These are phyloP conservation scores for Lampropteryx suffumata DNA, from an alignment of 2,888 invertebrate species.

Conservation along the genomic window DNA sequence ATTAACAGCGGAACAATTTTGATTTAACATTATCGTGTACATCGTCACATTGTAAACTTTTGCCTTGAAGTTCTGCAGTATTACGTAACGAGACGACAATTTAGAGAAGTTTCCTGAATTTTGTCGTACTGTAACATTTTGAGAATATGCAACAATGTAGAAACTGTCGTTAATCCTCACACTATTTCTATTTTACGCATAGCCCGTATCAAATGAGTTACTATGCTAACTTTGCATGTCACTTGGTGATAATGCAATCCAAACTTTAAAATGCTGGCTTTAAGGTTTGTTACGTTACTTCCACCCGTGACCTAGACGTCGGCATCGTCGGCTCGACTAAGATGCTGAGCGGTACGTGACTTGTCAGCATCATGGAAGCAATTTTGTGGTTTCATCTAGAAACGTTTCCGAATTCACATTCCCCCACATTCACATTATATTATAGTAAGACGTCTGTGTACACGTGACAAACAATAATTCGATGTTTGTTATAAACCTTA, in stretches of 20 bases:
- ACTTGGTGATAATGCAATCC: background rate
- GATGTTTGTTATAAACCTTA: no score
- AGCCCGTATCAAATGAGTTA: background rate
- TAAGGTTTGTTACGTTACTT: constrained; percentile 2
- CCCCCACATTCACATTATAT: background rate
- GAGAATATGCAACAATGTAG: no score
- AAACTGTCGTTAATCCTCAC: no score
- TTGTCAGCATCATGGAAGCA: constrained; percentile 32
- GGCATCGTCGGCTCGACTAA: constrained; percentile 10
- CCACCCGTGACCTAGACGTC: no score
- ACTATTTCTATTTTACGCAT: background rate
- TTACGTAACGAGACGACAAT: no score
- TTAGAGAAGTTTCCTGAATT: no score
- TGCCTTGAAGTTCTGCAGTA: no score
- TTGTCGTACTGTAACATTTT: no score
- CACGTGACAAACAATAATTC: background rate
- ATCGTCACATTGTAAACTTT: no score
- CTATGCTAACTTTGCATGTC: no score
- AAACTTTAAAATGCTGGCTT: constrained; percentile 3
- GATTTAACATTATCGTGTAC: no score
- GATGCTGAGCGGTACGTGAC: constrained; percentile 31
- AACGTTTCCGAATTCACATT: constrained; percentile 23
- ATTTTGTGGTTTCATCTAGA: constrained; percentile 27
- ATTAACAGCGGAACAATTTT: no score
- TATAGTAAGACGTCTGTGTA: background rate